Base-by-base conservation (phyloP, 2,113 vertebrate genomes). In the Electrona antarctica region DNA sequence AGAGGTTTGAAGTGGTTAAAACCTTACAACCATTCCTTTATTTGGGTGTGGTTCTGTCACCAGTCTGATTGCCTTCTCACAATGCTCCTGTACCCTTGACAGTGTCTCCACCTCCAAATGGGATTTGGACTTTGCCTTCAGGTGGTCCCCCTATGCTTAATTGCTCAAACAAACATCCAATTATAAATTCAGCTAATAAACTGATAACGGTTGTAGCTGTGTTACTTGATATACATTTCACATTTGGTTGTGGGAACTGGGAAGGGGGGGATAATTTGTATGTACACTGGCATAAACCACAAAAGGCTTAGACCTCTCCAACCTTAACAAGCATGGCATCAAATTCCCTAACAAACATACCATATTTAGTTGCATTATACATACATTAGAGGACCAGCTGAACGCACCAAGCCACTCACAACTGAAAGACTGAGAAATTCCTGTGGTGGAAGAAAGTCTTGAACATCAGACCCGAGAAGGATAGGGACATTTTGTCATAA, bases 1-100 rank as follows among this genome's bases (percentile, higher is more conserved):
- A 41, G 5, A 41, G 33, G 33, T 6, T 41, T 41, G 33, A 41
- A 41, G 33, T 41, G 33, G 33, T 41, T 41, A 41, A 41, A 21
- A 29, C 58, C 71, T 1, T 13, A 68, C 78, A 75, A 81, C 75
- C 80, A 68, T 66, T 67, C 80, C 79, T 75, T 68, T 60, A 28
- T 7, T 14, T 52, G 72, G 77, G 71, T 80, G 83, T 80, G 79
- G 85, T 82, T 74, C 73, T 58, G 47, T 71, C 76, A 64, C 69
- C 67, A 14, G 67, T 50, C 72, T 65, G 80, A 86, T 88, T 86
- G 84, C 84, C 81, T 71, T 78, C 50, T 90, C 75, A 82, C 85
- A 58, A 66, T 51, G 33, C 80, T 69, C 63, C 74, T 70, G 69
- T 61, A 78, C 67, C 62, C 67, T 64, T 48, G 11, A n/a, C 54